Percentiles rank a stretch among this genome's conserved stretches.
Conservation (phyloP, 92 coral and sea anemone species). For the Paramuricea clavata region DNA sequence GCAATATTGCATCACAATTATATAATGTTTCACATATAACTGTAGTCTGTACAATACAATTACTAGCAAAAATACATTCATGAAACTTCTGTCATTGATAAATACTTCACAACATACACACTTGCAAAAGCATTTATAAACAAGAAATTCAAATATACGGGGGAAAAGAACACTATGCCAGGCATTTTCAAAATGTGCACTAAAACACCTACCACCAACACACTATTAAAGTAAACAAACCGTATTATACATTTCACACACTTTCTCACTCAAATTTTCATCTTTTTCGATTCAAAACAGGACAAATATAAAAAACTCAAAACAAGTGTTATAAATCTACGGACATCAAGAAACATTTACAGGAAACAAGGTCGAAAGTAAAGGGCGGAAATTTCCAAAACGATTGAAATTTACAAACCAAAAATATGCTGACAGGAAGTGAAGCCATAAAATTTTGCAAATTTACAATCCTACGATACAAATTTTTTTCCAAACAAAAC, state of each 20-base stretch:
- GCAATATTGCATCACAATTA: neutral
- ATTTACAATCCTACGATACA: neutral
- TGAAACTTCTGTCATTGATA: neutral
- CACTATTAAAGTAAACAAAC: neutral
- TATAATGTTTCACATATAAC: neutral
- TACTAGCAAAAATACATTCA: too few relatives aligned
- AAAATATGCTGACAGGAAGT: conserved; percentile 1
- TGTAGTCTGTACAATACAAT: too few relatives aligned
- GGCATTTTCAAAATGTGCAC: neutral
- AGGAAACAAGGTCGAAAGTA: neutral
- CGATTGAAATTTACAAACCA: neutral
- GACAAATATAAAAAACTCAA: neutral
- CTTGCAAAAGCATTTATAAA: neutral
- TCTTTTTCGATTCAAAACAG: neutral
- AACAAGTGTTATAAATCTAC: neutral
- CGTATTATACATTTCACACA: neutral
- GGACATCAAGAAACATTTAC: neutral
- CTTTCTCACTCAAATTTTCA: neutral
- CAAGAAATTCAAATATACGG: neutral
- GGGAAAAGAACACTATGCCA: neutral
- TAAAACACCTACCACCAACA: neutral
- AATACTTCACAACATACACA: neutral
- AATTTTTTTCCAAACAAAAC: neutral
- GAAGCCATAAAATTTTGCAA: neutral
- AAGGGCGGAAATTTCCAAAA: neutral